Evolutionary conservation across 2,888 invertebrate species (phyloP).

Genomic region (Bugula neritina): DNA sequence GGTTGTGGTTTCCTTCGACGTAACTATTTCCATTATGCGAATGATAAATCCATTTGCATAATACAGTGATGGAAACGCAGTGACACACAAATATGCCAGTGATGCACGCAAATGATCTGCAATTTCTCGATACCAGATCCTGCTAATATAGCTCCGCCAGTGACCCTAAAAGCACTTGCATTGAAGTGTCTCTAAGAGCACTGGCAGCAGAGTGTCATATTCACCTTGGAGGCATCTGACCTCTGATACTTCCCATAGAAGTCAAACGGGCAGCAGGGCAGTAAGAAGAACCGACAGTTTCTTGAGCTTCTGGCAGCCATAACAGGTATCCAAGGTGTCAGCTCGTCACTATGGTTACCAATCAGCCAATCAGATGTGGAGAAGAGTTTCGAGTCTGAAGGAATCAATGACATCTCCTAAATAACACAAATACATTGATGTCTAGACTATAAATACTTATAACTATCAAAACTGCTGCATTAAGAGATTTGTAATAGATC

Average conservation of each 20-base stretch:
- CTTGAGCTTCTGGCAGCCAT: conserved; percentile 70
- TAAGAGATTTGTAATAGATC: too few species aligned
- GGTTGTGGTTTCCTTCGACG: too few species aligned
- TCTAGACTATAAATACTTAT: neutral
- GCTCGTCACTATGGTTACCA: conserved; percentile 96
- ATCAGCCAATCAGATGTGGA: conserved; percentile 84
- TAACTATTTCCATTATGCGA: too few species aligned
- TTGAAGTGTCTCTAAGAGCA: too few species aligned
- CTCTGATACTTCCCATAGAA: conserved; percentile 72
- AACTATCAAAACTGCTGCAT: neutral
- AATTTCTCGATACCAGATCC: too few species aligned
- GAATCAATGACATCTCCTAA: conserved; percentile 57
- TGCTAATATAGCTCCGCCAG: too few species aligned
- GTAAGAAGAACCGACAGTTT: conserved; percentile 73
- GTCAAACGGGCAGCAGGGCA: conserved; percentile 92
- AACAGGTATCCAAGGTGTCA: conserved; percentile 97
- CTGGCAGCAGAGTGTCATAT: too few species aligned
- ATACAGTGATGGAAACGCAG: too few species aligned
- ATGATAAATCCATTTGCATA: too few species aligned
- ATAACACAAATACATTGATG: conserved; percentile 25
- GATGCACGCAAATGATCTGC: too few species aligned
- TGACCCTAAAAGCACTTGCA: too few species aligned
- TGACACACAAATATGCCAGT: too few species aligned
- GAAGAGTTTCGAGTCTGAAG: conserved; percentile 64
- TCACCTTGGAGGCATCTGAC: conserved; percentile 40